Percentiles rank a stretch among this genome's conserved stretches.
These are phyloP conservation scores for Rambutsinella grinnellia DNA, from an alignment of 2,888 invertebrate genomes.

Conservation along the genomic window DNA sequence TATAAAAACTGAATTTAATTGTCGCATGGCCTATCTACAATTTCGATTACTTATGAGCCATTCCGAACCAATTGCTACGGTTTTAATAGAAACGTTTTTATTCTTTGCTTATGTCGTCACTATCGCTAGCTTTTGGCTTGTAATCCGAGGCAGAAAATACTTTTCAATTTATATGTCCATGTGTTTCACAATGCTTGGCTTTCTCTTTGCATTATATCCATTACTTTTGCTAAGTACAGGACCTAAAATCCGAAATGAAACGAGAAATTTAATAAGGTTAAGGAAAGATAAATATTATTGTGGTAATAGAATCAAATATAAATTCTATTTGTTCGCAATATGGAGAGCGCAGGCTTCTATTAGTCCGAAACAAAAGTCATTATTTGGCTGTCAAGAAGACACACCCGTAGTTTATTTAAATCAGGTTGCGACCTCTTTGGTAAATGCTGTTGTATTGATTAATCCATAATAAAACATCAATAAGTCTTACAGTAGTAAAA, in stretches of 20 bases:
- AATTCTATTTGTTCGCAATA: background rate
- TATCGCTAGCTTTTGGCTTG: background rate
- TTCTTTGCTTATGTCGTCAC: background rate
- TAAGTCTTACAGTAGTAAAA: no score
- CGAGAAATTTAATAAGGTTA: background rate
- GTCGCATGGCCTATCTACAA: background rate
- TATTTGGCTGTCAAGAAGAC: background rate
- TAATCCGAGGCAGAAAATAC: background rate
- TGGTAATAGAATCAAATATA: background rate
- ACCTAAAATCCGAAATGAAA: background rate
- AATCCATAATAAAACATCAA: background rate
- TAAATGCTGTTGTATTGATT: constrained; percentile 6
- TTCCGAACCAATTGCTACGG: background rate
- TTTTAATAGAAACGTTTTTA: background rate
- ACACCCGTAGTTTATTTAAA: constrained; percentile 1
- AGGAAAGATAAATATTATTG: background rate
- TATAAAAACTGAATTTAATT: background rate
- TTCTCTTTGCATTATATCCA: background rate
- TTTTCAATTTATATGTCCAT: background rate
- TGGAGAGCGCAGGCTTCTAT: background rate
- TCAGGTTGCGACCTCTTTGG: background rate
- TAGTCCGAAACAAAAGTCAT: background rate
- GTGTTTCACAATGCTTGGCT: background rate
- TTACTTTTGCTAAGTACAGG: background rate
- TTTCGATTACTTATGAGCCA: background rate